Percentiles rank a stretch among this genome's conserved stretches.
Evolutionary conservation across 2,888 invertebrate genomes (phyloP).

Genomic region (Taenaris catops): DNA sequence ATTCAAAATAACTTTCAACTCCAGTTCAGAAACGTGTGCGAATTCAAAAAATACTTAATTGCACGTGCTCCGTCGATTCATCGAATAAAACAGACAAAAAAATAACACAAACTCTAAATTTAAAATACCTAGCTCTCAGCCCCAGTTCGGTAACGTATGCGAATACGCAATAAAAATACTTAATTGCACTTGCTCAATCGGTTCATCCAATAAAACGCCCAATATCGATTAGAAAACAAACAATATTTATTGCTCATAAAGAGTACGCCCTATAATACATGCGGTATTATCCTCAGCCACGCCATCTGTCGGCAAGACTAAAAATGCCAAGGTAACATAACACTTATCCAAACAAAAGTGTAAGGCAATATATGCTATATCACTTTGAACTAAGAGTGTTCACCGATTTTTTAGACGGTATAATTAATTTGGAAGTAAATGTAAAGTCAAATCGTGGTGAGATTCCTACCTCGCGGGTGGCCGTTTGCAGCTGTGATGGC

Average conservation of each 20-base stretch:
- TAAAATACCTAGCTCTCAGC: no score
- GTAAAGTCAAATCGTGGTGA: conserved; percentile 48
- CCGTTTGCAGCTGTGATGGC: conserved; percentile 57
- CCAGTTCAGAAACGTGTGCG: not conserved
- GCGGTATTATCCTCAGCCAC: conserved; percentile 50
- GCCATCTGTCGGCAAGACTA: conserved; percentile 57
- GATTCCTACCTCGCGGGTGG: conserved; percentile 59
- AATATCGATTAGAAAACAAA: conserved; percentile 45
- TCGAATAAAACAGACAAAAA: no score
- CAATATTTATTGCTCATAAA: conserved; percentile 49
- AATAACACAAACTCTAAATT: no score
- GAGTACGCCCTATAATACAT: conserved; percentile 37
- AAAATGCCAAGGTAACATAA: not conserved
- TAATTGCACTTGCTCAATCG: conserved; percentile 1
- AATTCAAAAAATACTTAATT: not conserved
- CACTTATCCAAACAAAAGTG: not conserved
- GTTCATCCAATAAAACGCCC: conserved; percentile 21
- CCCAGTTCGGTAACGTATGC: not conserved
- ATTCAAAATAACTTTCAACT: no score
- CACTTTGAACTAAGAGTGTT: conserved; percentile 3
- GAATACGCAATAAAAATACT: not conserved
- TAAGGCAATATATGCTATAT: conserved; percentile 31
- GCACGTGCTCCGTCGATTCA: not conserved
- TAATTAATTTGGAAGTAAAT: conserved; percentile 28
- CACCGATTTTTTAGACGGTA: not conserved